Evolutionary conservation across 2,797 vertebrate genomes (phyloP).

Genomic region (Lophotriccus pileatus): DNA sequence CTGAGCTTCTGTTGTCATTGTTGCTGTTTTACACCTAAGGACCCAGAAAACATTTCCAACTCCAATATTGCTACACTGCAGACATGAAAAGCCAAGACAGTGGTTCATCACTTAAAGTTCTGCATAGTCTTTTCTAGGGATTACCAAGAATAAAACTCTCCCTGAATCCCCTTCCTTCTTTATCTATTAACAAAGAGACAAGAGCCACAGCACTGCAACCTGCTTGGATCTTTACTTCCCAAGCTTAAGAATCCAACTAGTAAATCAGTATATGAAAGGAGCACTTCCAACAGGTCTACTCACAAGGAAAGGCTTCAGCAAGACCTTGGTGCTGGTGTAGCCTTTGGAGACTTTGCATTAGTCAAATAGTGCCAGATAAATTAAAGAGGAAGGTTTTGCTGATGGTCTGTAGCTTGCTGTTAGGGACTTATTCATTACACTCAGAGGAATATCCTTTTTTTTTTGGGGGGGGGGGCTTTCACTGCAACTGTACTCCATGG

Average conservation of each 20-base stretch:
- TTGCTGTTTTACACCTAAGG: not conserved
- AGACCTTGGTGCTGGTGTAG: not conserved
- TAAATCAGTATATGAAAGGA: not conserved
- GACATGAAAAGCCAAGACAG: not conserved
- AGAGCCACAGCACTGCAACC: not conserved
- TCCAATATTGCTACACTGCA: not conserved
- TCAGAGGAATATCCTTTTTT: not conserved
- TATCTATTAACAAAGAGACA: not conserved
- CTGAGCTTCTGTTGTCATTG: not conserved
- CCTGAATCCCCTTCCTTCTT: not conserved
- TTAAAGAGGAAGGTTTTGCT: not conserved
- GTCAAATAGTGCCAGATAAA: not conserved
- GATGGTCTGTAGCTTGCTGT: not conserved
- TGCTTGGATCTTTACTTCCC: not conserved
- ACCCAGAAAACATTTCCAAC: not conserved
- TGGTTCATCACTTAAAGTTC: not conserved
- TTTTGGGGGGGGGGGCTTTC: slow-evolving; percentile 23
- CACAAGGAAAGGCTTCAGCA: not conserved
- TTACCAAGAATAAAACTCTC: not conserved
- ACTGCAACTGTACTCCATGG: not conserved
- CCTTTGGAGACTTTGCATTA: not conserved
- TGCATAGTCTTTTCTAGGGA: not conserved
- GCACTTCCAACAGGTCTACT: not conserved
- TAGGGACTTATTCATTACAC: not conserved
- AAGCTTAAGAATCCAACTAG: not conserved